phyloP scores from a whole-genome alignment of 92 coral and sea anemone genomes.

The Meandrina meandrites region DNA sequence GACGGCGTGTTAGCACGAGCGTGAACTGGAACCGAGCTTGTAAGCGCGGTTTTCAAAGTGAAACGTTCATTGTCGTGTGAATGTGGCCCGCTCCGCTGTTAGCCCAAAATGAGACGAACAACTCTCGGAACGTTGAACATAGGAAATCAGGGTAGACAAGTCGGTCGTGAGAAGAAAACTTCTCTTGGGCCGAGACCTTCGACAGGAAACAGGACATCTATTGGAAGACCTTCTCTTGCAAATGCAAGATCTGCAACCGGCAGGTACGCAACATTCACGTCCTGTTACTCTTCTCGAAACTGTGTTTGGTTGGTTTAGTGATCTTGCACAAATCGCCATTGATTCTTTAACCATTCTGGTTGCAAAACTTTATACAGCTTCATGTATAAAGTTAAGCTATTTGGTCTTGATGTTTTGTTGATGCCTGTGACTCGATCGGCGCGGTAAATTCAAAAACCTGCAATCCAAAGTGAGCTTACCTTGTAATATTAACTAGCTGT shows the following conservation, averaged over 20 bases:
- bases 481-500: too few species aligned
- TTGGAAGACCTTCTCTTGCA: conserved; percentile 46
- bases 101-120: conserved; percentile 63
- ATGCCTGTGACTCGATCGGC: background rate
- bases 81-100: too few species aligned
- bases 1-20: background rate
- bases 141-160: conserved; percentile 68
- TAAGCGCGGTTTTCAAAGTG: conserved; percentile 42
- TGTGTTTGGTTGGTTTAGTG: background rate
- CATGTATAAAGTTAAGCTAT: too few species aligned
- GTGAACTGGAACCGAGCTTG: conserved; percentile 28
- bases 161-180: conserved; percentile 59
- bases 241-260: conserved; percentile 25
- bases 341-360: background rate
- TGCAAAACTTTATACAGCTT: background rate
- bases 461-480: too few species aligned
- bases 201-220: conserved; percentile 62
- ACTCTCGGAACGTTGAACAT: conserved; percentile 73
- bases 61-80: conserved; percentile 4
- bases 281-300: background rate
- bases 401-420: background rate
- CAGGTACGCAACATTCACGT: conserved; percentile 7
- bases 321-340: background rate
- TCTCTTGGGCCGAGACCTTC: conserved; percentile 75
- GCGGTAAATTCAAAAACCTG: too few species aligned